Percentiles rank a stretch among this genome's conserved stretches.
phyloP scores from a whole-genome alignment of 1,140 invertebrate genomes.

The Piezodorus guildinii region DNA sequence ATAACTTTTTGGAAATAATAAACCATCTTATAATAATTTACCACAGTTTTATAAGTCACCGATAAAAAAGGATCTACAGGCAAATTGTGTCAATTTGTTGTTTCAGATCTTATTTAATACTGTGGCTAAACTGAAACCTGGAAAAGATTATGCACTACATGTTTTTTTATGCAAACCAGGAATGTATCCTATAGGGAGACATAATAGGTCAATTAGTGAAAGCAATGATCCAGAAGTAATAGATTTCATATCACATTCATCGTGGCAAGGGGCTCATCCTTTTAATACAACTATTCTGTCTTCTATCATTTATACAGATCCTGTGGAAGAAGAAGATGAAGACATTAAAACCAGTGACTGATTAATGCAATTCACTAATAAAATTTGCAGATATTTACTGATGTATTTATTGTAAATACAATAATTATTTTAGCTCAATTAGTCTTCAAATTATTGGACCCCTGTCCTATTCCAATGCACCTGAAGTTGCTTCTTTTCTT shows the following conservation, averaged over 20 bases:
- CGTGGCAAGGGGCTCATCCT: conserved; percentile 21
- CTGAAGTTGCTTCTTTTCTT: too few relatives aligned
- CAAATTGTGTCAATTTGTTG: neutral
- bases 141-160: conserved; percentile 19
- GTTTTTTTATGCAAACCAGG: conserved; percentile 20
- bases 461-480: too few relatives aligned
- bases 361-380: too few relatives aligned
- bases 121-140: conserved; percentile 7
- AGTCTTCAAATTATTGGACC: too few relatives aligned
- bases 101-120: conserved; percentile 16
- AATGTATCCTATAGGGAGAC: conserved; percentile 19
- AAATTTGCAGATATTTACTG: too few relatives aligned
- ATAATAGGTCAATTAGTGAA: neutral
- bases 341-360: too few relatives aligned
- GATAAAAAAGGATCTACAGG: too few relatives aligned
- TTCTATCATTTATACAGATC: conserved; percentile 16
- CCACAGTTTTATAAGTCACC: too few relatives aligned
- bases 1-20: too few relatives aligned
- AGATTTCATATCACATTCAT: conserved; percentile 21
- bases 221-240: conserved; percentile 13
- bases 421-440: too few relatives aligned
- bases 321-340: neutral
- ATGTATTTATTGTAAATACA: too few relatives aligned
- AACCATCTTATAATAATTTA: too few relatives aligned
- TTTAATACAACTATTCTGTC: conserved; percentile 22